Percentiles rank a stretch among this genome's conserved stretches.
phyloP scores from a whole-genome alignment of 2,113 vertebrate genomes.

The Dermatemys mawii region DNA sequence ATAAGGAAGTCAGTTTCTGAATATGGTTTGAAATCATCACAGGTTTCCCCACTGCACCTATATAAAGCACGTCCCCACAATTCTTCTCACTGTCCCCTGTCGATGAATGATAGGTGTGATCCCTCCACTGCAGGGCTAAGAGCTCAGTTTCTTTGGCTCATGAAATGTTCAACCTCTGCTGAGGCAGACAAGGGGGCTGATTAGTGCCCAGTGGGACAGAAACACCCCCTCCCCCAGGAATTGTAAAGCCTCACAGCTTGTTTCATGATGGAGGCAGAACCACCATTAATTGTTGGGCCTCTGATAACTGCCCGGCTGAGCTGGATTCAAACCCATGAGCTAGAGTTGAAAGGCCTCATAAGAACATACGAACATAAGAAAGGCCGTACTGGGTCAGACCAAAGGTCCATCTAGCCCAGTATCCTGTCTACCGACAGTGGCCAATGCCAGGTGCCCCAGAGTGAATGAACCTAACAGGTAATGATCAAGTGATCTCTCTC shows the following conservation, averaged over 20 bases:
- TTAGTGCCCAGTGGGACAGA: background rate
- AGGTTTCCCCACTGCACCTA: background rate
- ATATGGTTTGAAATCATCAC: background rate
- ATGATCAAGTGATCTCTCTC: too few relatives aligned
- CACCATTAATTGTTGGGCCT: too few relatives aligned
- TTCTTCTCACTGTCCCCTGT: background rate
- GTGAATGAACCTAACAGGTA: too few relatives aligned
- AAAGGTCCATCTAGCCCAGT: too few relatives aligned
- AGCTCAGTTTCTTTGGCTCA: background rate
- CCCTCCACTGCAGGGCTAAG: background rate
- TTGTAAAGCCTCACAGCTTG: accelerated
- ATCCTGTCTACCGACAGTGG: too few relatives aligned
- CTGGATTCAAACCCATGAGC: background rate
- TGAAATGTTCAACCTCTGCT: too few relatives aligned
- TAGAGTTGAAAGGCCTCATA: too few relatives aligned
- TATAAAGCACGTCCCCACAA: accelerated
- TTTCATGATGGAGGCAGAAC: background rate
- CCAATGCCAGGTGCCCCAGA: too few relatives aligned
- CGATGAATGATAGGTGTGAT: too few relatives aligned
- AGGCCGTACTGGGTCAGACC: too few relatives aligned
- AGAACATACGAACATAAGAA: too few relatives aligned
- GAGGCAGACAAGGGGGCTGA: background rate
- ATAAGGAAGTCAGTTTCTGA: background rate
- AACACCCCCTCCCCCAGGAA: accelerated
- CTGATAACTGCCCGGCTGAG: background rate